Evolutionary conservation across 2,888 invertebrate genomes (phyloP).

Genomic region (Troides oblongomaculatus): DNA sequence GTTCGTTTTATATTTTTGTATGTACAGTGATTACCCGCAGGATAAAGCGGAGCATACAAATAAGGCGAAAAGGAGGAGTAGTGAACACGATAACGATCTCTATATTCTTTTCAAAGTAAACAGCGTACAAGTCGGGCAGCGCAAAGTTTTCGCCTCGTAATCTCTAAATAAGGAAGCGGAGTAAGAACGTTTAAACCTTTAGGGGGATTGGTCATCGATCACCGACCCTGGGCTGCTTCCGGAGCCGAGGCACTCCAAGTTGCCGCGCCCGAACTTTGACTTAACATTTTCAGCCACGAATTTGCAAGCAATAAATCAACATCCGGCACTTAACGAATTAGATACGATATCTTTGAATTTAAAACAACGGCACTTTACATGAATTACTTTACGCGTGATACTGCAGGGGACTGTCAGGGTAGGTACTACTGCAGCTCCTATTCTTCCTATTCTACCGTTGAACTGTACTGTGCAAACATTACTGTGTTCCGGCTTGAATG

Average conservation of each 20-base stretch:
- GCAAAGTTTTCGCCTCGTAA: slow-evolving; percentile 23
- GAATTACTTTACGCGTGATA: too few relatives aligned
- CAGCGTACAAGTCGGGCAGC: not conserved
- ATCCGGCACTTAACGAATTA: slow-evolving; percentile 1
- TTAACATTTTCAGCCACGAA: slow-evolving; percentile 8
- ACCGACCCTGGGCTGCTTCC: slow-evolving; percentile 11
- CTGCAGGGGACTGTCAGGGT: too few relatives aligned
- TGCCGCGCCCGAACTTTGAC: slow-evolving; percentile 10
- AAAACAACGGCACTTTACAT: too few relatives aligned
- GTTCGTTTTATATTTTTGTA: too few relatives aligned
- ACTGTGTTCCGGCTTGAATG: too few relatives aligned
- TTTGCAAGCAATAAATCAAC: slow-evolving; percentile 23
- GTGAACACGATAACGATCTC: too few relatives aligned
- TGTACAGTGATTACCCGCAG: too few relatives aligned
- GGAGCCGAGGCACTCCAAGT: slow-evolving; percentile 1
- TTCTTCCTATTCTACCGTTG: too few relatives aligned
- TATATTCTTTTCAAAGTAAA: not conserved
- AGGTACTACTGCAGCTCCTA: too few relatives aligned
- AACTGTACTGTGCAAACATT: too few relatives aligned
- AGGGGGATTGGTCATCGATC: slow-evolving; percentile 24
- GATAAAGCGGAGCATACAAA: too few relatives aligned
- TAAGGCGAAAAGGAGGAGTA: too few relatives aligned
- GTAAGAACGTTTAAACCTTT: slow-evolving; percentile 16
- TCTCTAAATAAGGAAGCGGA: slow-evolving; percentile 9
- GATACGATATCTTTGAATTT: not conserved